Evolutionary conservation across 2,113 vertebrate genomes (phyloP).

Genomic region (Eurystomus gularis): DNA sequence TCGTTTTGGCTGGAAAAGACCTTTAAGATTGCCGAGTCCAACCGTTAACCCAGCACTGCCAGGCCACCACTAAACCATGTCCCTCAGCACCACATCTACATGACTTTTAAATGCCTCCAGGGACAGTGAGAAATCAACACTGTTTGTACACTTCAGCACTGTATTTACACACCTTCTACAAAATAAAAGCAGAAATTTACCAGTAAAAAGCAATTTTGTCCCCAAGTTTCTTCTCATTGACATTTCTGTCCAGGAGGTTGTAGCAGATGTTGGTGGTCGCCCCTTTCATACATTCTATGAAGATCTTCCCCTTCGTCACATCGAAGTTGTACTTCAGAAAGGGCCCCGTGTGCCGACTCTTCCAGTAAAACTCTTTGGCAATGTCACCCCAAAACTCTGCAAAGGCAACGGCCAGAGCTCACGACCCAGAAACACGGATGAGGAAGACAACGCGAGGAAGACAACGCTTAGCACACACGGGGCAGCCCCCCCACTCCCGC

Average conservation of each 20-base stretch:
- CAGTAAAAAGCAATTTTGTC: constrained; percentile 96
- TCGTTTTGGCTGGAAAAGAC: background rate
- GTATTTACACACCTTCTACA: too few species aligned
- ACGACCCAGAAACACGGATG: background rate
- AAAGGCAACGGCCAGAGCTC: background rate
- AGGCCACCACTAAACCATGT: background rate
- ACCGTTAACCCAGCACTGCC: background rate
- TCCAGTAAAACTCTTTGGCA: constrained; percentile 95
- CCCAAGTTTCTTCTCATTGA: constrained; percentile 87
- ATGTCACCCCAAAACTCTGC: constrained; percentile 92
- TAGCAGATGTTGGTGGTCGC: constrained; percentile 97
- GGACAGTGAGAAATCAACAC: background rate
- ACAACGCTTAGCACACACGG: fast-evolving
- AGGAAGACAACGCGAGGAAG: background rate
- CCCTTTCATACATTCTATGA: constrained; percentile 93
- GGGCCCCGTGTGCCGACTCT: constrained; percentile 80
- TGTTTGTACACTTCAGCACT: fast-evolving
- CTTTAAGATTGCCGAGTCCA: background rate
- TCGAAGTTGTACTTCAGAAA: constrained; percentile 95
- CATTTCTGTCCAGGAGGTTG: constrained; percentile 92
- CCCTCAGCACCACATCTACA: background rate
- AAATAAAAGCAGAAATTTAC: constrained; percentile 59
- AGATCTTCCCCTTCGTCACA: constrained; percentile 92
- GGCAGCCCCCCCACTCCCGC: background rate
- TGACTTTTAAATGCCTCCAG: background rate